Evolutionary conservation across 2,113 vertebrate species (phyloP).

Genomic region (Melanostigma gelatinosum): DNA sequence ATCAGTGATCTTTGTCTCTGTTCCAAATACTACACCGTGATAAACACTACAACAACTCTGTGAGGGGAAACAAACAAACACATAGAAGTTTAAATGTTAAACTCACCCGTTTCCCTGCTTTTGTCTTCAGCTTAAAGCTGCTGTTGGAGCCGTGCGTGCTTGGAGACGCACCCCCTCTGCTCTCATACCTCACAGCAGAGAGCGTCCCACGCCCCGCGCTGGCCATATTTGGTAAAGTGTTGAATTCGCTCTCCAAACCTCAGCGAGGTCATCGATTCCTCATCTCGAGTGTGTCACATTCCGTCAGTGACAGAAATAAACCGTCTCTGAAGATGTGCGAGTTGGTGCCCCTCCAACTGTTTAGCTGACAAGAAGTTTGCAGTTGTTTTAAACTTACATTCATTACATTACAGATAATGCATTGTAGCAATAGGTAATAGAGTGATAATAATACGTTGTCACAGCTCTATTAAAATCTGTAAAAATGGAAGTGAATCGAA

Average conservation of each 20-base stretch:
- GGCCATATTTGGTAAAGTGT: constrained; percentile 72
- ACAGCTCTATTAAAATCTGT: not conserved
- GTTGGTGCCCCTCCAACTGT: no score
- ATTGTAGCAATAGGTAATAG: not conserved
- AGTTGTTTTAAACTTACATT: no score
- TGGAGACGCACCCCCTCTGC: constrained; percentile 19
- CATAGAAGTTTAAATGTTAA: fast-evolving
- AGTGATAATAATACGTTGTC: not conserved
- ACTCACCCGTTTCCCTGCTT: constrained; percentile 55
- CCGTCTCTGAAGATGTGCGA: no score
- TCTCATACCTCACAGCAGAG: not conserved
- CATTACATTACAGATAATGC: not conserved
- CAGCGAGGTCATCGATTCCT: constrained; percentile 10
- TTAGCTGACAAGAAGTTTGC: no score
- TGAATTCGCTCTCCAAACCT: constrained; percentile 19
- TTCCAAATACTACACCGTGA: not conserved
- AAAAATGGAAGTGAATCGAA: not conserved
- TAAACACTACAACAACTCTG: not conserved
- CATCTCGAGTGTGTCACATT: not conserved
- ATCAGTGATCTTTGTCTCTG: not conserved
- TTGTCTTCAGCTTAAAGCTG: constrained; percentile 2
- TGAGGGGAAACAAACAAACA: not conserved
- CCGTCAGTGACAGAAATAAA: not conserved
- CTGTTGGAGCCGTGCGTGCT: constrained; percentile 2
- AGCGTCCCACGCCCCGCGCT: constrained; percentile 61